A percentile compares a stretch with the other conserved stretches of the same genome.
phyloP scores from a whole-genome alignment of 1,140 invertebrate genomes.

The Brachionus angularis region DNA sequence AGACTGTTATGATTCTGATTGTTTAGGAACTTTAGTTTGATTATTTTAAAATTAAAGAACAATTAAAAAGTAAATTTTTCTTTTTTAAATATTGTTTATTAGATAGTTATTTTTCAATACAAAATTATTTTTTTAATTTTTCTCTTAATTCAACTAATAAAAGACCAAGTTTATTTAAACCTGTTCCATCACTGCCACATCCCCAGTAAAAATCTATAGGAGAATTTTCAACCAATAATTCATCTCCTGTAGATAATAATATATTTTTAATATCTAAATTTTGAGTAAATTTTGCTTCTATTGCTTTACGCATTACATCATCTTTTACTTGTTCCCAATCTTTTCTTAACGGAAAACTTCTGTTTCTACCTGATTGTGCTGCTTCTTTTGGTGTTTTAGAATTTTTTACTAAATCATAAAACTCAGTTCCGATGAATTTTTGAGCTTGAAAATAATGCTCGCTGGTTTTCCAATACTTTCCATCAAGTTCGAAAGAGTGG shows the following conservation, averaged over 20 bases:
- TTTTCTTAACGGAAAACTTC: not conserved
- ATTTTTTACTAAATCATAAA: not conserved
- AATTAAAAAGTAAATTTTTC: too few relatives aligned
- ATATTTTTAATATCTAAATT: not conserved
- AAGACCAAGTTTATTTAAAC: constrained; percentile 20
- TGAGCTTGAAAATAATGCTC: constrained; percentile 43
- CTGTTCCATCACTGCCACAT: not conserved
- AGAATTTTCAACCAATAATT: constrained; percentile 8
- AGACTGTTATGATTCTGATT: not conserved
- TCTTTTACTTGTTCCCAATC: constrained; percentile 43
- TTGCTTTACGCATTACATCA: constrained; percentile 5
- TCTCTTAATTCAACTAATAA: not conserved
- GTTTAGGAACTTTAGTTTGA: too few relatives aligned
- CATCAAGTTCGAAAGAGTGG: constrained; percentile 10
- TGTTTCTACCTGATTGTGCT: constrained; percentile 2
- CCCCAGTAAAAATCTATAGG: constrained; percentile 34
- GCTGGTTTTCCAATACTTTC: constrained; percentile 15
- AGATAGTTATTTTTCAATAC: too few relatives aligned
- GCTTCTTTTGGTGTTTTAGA: not conserved
- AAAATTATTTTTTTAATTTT: constrained; percentile 2
- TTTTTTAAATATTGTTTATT: too few relatives aligned
- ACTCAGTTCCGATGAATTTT: constrained; percentile 8
- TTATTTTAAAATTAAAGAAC: too few relatives aligned
- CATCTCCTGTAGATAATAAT: constrained; percentile 26
- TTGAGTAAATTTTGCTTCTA: constrained; percentile 20